Evolutionary conservation across 2,113 vertebrate species (phyloP).

Genomic region (Caretta caretta): DNA sequence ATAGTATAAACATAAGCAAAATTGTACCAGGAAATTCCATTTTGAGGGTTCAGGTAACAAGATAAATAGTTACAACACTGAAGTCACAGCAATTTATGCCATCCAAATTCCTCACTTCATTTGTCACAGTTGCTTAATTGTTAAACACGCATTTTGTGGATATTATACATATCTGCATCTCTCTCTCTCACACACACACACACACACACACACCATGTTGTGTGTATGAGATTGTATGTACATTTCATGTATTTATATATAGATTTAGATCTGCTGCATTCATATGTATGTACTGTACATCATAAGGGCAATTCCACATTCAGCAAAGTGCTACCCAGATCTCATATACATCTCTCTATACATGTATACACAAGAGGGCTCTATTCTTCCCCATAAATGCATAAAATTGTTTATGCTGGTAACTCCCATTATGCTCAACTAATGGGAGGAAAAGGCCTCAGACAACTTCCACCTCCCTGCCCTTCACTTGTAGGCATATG

Average conservation of each 20-base stretch:
- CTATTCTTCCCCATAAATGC: constrained; percentile 62
- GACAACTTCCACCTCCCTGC: constrained; percentile 66
- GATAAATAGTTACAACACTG: constrained; percentile 10
- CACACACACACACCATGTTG: constrained; percentile 43
- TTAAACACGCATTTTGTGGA: constrained; percentile 45
- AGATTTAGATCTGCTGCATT: constrained; percentile 72
- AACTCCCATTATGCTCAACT: constrained; percentile 69
- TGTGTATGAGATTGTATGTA: constrained; percentile 24
- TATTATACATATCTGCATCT: constrained; percentile 75
- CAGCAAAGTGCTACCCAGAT: constrained; percentile 79
- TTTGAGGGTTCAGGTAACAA: constrained; percentile 15
- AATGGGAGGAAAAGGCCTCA: constrained; percentile 78
- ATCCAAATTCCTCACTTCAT: constrained; percentile 54
- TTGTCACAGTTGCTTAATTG: constrained; percentile 77
- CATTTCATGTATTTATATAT: constrained; percentile 63
- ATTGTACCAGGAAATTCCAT: constrained; percentile 23
- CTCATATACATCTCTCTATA: constrained; percentile 81
- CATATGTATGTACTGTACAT: constrained; percentile 77
- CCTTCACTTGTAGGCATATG: constrained; percentile 70
- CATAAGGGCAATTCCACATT: constrained; percentile 80
- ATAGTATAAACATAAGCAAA: constrained; percentile 49
- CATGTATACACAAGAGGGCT: constrained; percentile 78
- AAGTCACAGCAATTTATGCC: background rate
- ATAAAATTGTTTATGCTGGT: constrained; percentile 71
- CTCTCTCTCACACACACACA: constrained; percentile 61